These are phyloP conservation scores for Perca fluviatilis DNA, from an alignment of 2,113 vertebrate genomes.

Conservation along the genomic window DNA sequence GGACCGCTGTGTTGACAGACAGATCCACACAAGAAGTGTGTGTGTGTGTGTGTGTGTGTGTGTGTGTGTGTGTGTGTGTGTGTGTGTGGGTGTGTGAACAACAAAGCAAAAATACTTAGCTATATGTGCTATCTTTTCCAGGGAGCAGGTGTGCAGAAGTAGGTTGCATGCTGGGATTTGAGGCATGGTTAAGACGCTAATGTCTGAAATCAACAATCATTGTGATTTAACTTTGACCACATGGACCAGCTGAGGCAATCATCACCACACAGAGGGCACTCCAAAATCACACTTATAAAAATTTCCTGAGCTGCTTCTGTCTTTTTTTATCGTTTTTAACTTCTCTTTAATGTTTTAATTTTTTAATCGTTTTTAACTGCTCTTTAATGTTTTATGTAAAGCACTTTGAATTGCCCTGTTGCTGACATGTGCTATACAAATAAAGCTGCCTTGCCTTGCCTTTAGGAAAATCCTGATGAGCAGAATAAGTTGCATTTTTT, in stretches of 20 bases:
- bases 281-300: neutral
- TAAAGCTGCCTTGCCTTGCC: too few relatives aligned
- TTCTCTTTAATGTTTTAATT: too few relatives aligned
- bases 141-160: slow-evolving; percentile 74
- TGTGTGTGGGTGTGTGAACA: slow-evolving; percentile 37
- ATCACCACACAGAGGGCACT: slow-evolving; percentile 9
- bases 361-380: too few relatives aligned
- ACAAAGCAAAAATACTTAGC: slow-evolving; percentile 57
- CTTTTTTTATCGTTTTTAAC: neutral
- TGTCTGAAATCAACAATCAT: slow-evolving; percentile 56
- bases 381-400: too few relatives aligned
- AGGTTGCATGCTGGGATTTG: slow-evolving; percentile 68
- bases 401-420: too few relatives aligned
- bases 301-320: neutral
- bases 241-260: slow-evolving; percentile 46
- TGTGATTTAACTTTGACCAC: slow-evolving; percentile 64
- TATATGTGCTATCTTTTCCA: slow-evolving; percentile 41
- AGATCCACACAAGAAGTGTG: slow-evolving; percentile 47
- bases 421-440: too few relatives aligned
- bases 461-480: slow-evolving; percentile 3
- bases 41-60: slow-evolving; percentile 28
- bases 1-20: slow-evolving; percentile 67
- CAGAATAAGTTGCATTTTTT: neutral
- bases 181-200: slow-evolving; percentile 41
- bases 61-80: slow-evolving; percentile 41